Base-by-base conservation (phyloP, 92 coral and sea anemone genomes). In the Zoanthus solanderi region DNA sequence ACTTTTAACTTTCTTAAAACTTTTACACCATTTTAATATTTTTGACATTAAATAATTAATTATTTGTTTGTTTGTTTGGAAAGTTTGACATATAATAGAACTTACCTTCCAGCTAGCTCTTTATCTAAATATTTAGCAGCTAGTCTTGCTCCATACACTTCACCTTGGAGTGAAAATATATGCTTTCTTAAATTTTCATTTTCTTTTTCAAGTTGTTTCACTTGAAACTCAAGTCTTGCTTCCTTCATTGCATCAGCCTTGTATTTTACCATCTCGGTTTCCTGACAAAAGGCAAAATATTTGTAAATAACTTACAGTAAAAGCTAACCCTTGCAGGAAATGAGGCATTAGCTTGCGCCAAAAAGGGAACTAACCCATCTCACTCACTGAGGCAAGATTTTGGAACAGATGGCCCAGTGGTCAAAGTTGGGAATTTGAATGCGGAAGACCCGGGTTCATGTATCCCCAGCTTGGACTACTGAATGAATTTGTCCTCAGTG, bases 111-210 rank as follows among this genome's bases (percentile, higher is more conserved):
- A 34, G 99, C 99, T 23, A 97, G 75, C 79, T 97, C 99, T 88
- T 97, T 97, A 78, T 97, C 99, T 47, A 97, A 94, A 87, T 97
- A 97, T 84, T 95, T 97, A 60, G 99, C 99, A 88, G 99, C 99
- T 52, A 97, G 87, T 79, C 99, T 88, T 37, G 99, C 99, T 75
- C 99, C 99, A 91, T 97, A 97, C 32, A 97, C 99, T 48, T 97
- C 99, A 74, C 99, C 99, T 94, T 97, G 99, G 8, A 97, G 86
- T 74, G 97, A 95, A 89, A 97, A 97, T 53, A 97, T 82, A 78
- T 97, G 99, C 78, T 97, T 97, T 83, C 99, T 91, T 52, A 97
- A 88, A 6, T 85, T 90, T 78, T 88, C 88, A 86, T 97, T 97
- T 79, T 97, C 99, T 89, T 97, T 97, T 69, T 97, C 99, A 77